Conservation (phyloP, 2,797 vertebrate species). For the Monodelphis domestica region DNA sequence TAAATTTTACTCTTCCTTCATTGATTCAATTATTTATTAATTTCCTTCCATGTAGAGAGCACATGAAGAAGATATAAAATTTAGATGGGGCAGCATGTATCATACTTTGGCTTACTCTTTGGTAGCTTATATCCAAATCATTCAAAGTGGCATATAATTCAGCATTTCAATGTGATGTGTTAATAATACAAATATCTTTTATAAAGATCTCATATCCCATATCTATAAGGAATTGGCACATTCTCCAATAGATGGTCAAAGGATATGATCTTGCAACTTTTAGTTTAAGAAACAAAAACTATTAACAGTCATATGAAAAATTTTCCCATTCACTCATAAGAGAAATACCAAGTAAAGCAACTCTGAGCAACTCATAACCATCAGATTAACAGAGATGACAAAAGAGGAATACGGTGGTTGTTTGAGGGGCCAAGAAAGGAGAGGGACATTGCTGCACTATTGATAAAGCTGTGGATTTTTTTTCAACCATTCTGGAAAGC, state of each 20-base stretch:
- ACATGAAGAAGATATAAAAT: neutral
- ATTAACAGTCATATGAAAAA: neutral
- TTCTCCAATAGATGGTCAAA: neutral
- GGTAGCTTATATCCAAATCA: neutral
- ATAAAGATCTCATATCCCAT: neutral
- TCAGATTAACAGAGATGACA: too few relatives aligned
- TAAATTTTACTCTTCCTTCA: neutral
- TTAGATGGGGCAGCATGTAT: neutral
- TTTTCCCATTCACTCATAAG: neutral
- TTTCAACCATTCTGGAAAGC: neutral
- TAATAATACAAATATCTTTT: neutral
- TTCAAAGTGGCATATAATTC: neutral
- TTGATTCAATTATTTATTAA: neutral
- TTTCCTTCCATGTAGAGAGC: neutral
- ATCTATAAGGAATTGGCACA: neutral
- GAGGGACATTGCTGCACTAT: neutral
- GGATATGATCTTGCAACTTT: too few relatives aligned
- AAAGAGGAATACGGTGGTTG: neutral
- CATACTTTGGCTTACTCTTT: neutral
- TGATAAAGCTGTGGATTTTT: neutral
- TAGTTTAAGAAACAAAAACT: neutral
- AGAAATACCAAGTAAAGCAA: neutral
- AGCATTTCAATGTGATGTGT: neutral
- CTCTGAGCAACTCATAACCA: neutral
- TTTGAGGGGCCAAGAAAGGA: neutral